Conservation (phyloP, 2,888 invertebrate genomes). For the Gasteruption jaculator region DNA sequence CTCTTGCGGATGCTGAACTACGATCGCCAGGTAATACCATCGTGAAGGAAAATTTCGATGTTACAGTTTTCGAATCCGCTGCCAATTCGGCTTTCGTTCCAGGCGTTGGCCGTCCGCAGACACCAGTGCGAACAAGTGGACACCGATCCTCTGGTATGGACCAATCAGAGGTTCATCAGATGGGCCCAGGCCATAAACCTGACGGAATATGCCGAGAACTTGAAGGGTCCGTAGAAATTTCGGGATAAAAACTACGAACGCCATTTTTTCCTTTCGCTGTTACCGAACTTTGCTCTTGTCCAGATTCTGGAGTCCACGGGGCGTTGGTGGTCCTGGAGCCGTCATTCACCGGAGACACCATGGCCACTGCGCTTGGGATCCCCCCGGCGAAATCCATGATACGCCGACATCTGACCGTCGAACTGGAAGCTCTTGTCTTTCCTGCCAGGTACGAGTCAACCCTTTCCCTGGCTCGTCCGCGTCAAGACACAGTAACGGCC, state of each 20-base stretch:
- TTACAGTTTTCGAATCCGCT: background rate
- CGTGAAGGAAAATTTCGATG: background rate
- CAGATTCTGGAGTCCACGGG: conserved; percentile 93
- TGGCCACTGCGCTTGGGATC: conserved; percentile 89
- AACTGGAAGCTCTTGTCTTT: conserved; percentile 84
- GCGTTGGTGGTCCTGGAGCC: conserved; percentile 90
- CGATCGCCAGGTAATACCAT: conserved; percentile 73
- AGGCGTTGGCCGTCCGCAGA: conserved; percentile 82
- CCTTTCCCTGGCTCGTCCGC: too few species aligned
- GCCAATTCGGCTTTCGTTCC: conserved; percentile 27
- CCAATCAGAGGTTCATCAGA: conserved; percentile 88
- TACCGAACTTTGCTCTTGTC: conserved; percentile 28
- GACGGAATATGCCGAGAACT: conserved; percentile 87
- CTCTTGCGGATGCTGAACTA: conserved; percentile 87
- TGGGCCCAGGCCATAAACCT: conserved; percentile 94
- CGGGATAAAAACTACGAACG: background rate
- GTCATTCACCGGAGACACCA: conserved; percentile 90
- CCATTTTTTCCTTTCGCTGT: conserved; percentile 3
- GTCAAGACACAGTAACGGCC: too few species aligned
- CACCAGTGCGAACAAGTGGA: conserved; percentile 85
- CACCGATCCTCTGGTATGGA: conserved; percentile 93
- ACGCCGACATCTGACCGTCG: conserved; percentile 83
- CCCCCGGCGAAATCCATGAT: conserved; percentile 92
- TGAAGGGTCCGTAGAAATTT: conserved; percentile 65
- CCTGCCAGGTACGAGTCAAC: conserved; percentile 82